phyloP scores from a whole-genome alignment of 2,113 vertebrate species.

The Danio rerio region DNA sequence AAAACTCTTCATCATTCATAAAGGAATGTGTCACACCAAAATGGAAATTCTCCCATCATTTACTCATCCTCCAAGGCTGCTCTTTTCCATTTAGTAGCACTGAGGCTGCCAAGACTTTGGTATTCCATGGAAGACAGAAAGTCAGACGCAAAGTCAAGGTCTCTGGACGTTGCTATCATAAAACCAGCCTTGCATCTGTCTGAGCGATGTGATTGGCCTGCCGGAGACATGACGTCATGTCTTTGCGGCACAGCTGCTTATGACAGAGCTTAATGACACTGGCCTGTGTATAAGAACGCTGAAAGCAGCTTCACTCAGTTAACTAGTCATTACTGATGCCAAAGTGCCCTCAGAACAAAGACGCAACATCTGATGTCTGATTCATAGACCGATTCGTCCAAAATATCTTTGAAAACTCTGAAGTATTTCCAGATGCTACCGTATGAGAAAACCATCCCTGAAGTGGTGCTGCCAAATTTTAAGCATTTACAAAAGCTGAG shows the following conservation, averaged over 20 bases:
- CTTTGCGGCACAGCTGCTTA: constrained; percentile 38
- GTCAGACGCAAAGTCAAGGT: constrained; percentile 1
- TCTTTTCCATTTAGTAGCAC: neutral
- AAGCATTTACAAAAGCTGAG: constrained; percentile 11
- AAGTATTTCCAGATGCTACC: constrained; percentile 43
- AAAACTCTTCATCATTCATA: constrained; percentile 12
- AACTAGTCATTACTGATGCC: constrained; percentile 13
- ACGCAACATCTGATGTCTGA: constrained; percentile 36
- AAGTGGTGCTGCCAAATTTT: constrained; percentile 13
- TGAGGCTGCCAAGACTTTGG: neutral
- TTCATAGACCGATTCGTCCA: neutral
- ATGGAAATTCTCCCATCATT: neutral
- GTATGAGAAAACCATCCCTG: constrained; percentile 12
- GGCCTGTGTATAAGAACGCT: constrained; percentile 17
- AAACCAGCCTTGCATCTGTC: constrained; percentile 11
- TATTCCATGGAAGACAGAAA: neutral
- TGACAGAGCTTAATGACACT: constrained; percentile 21
- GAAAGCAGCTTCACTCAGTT: constrained; percentile 9
- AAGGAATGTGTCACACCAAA: constrained; percentile 21
- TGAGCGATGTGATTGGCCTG: neutral
- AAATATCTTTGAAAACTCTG: constrained; percentile 26
- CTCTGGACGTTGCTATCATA: constrained; percentile 6
- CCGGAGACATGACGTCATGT: constrained; percentile 31
- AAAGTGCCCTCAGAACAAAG: constrained; percentile 37
- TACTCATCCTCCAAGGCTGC: neutral